Evolutionary conservation across 30 jellyfish, hydroid and myxozoan species (phyloP), one percentile per base, ranked within the genome.

Genomic region (Turritopsis rubra): DNA sequence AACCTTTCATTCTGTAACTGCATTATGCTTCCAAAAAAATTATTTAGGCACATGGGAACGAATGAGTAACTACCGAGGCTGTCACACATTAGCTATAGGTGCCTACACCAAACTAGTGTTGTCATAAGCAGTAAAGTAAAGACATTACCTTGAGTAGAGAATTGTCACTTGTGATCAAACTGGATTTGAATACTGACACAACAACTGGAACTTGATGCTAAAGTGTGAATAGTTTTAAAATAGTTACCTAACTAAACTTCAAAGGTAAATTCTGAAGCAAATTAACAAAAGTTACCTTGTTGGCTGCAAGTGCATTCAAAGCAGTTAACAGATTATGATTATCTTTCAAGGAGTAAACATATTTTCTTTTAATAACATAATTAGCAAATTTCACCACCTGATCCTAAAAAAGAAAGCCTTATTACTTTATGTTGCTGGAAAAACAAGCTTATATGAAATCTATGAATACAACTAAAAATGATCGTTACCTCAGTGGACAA

Each of bases 121-220:
- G 60, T 5, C 5, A 41, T 3, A 13, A 41, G 13, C 60, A 41
- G 60, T 41, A 13, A 41, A 41, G n/a, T 8, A 19, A n/a, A 60
- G 72, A 23, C 20, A 84, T 29, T 75, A 84, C 96, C 89, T 91
- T 91, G 72, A 87, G 81, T n/a, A 84, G 29, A 75, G 95, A 83
- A 81, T 86, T 87, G 60, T 91, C 86, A 71, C 85, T 90, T 20
- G 95, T 83, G 73, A 91, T 54, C 29, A 89, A 53, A 72, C 81
- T 86, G 17, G 98, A 54, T 53, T 91, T 86, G 91, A 53, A 91
- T 21, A 81, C 91, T 52, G 98, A 91, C 25, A 91, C 95, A 28
- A 91, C 73, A 26, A 91, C 87, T 4, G 98, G 98, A n/a, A 87
- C 88, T 85, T 85, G 95, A 71, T 77, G 84, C 98, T 91, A 52